Evolutionary conservation across 2,888 invertebrate genomes (phyloP), one percentile per base, ranked within the genome.

Genomic region (Eucera pruinosa): DNA sequence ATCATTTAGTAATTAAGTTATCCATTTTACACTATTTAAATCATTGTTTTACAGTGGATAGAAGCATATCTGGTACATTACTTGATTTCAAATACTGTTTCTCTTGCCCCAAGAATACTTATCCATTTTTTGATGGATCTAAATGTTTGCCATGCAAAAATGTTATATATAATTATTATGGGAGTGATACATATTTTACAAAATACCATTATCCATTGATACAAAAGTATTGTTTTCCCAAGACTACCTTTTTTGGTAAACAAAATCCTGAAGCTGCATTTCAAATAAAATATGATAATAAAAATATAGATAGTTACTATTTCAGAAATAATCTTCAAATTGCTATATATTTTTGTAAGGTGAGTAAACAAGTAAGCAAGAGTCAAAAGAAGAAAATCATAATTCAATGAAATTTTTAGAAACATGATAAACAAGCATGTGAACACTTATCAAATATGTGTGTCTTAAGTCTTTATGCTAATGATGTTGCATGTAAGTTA

Each of bases 371-470:
- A 33, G 25, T 30, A 23, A 30, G 11, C 9, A 36, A 2, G 2
- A 36, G 33, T 55, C 15, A 33, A n/a, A 30, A 33, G 25, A 27
- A 18, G n/a, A 27, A 11, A 39, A 36, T 54, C 9, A 50, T 64
- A 58, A 23, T 30, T n/a, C 7, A 7, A 18, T 5, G 13, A 20
- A 54, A 50, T 65, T 86, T 93, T 45, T 87, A 93, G 88, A 93
- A 93, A 84, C 90, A 90, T 48, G 93, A 94, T 85, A 87, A 87
- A 64, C 94, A 93, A 18, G 94, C 95, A 11, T 96, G 96, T 86
- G 95, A 96, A 90, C 93, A 94, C 74, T 91, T 96, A 72, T 95
- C 95, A 1, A 96, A 96, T 90, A 93, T 96, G 90, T 96, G 96
- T 86, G 93, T 94, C 0, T 89, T 95, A 67, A 94, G 94, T 7